Evolutionary conservation across 2,888 invertebrate genomes (phyloP).

Genomic region (Heteromurus nitidus): DNA sequence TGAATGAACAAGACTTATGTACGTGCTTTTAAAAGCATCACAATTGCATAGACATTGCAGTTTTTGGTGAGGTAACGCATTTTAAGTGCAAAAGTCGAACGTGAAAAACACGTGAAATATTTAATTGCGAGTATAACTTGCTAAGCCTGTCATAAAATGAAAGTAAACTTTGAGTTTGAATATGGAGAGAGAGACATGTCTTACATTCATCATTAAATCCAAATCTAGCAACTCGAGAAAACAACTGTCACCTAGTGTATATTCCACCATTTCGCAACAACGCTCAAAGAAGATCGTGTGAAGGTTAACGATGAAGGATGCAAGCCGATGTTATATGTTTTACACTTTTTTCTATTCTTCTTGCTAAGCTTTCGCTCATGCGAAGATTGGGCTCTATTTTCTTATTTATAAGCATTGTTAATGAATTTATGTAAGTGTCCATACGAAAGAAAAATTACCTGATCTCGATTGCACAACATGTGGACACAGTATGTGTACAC

Average conservation of each 20-base stretch:
- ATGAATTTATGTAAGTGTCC: conserved; percentile 43
- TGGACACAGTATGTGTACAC: neutral
- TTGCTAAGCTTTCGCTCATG: neutral
- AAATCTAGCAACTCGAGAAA: neutral
- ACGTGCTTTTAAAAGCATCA: neutral
- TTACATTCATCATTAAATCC: conserved; percentile 13
- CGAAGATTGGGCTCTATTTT: neutral
- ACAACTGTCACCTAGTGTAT: conserved; percentile 40
- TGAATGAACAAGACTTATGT: neutral
- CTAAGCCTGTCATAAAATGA: neutral
- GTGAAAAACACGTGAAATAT: neutral
- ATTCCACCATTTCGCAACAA: conserved; percentile 41
- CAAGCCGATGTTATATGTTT: neutral
- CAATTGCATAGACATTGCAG: neutral
- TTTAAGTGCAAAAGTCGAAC: too few relatives aligned
- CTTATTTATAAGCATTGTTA: neutral
- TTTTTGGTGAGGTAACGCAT: neutral
- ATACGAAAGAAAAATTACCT: conserved; percentile 34
- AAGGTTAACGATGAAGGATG: conserved; percentile 56
- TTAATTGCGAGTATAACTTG: neutral
- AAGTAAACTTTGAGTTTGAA: conserved; percentile 19
- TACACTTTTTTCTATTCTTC: neutral
- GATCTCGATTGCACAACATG: conserved; percentile 48
- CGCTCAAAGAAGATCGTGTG: conserved; percentile 31
- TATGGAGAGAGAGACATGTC: neutral